Base-by-base conservation (phyloP, 2,797 vertebrate species). In the Oceanodroma leucorhoa region DNA sequence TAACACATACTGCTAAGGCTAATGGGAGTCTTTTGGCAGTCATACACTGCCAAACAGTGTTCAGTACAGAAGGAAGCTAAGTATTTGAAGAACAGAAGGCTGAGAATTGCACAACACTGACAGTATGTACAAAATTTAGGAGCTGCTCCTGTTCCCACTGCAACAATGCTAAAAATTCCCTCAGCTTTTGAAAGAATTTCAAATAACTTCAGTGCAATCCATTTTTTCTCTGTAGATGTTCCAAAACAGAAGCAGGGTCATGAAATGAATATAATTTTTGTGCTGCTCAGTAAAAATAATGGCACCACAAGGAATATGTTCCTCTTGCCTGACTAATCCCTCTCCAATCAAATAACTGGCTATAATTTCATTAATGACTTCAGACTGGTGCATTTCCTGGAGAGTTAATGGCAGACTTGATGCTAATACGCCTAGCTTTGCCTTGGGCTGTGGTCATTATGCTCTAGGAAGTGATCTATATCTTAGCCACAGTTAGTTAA, bases 341-440 rank as follows among this genome's bases (percentile, higher is more conserved):
- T 88, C 55, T 88, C 26, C 38, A 26, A 67, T 5, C 27, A 78
- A 93, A 60, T 90, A 76, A 72, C 36, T 61, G 78, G n/a, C 40
- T 89, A 72, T 64, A 73, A 91, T 87, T 85, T 91, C 34, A 77
- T 92, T 87, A 86, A 62, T 69, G 51, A 65, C 73, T 82, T 76
- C 57, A 72, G 57, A 55, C 30, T 41, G 34, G 27, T 83, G 24
- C 40, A 53, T 83, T 94, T 94, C 87, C 87, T 89, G 81, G 65
- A 91, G 71, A 82, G 51, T 53, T 89, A 93, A 94, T 82, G 41
- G 64, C 23, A 71, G 71, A 22, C 27, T 82, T 38, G 19, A 76
- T 89, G 55, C 45, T 89, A 78, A 87, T 46, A 73, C 3, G 8
- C 29, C 46, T 66, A 36, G 27, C 38, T 93, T 87, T 92, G 87